A percentile compares a stretch with the other conserved stretches of the same genome.
These are phyloP conservation scores for Coregonus sp. DNA, from an alignment of 2,797 vertebrate genomes.

Conservation along the genomic window DNA sequence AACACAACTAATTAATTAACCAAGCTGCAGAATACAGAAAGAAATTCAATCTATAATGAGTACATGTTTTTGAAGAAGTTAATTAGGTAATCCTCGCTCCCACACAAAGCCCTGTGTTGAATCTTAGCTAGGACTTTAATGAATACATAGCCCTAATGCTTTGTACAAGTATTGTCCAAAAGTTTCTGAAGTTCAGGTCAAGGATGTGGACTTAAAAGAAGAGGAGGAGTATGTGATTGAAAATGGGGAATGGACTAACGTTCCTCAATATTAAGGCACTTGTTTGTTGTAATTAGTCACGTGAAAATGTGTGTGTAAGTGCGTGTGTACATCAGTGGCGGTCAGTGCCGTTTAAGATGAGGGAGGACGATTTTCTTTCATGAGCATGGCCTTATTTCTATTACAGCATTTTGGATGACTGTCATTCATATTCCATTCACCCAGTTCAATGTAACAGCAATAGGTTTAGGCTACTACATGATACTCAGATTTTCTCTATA, in stretches of 20 bases:
- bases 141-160: constrained; percentile 26
- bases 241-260: too few species aligned
- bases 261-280: background rate
- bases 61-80: constrained; percentile 77
- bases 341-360: constrained; percentile 1
- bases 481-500: too few species aligned
- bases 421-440: too few species aligned
- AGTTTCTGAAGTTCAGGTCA: constrained; percentile 51
- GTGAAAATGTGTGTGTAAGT: background rate
- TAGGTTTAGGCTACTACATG: too few species aligned
- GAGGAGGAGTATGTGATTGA: constrained; percentile 15
- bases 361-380: too few species aligned
- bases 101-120: constrained; percentile 53
- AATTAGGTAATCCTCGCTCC: constrained; percentile 71
- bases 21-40: constrained; percentile 73
- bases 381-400: too few species aligned
- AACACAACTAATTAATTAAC: constrained; percentile 84
- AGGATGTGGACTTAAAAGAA: constrained; percentile 17
- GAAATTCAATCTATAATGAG: constrained; percentile 77
- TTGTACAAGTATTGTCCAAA: constrained; percentile 59
- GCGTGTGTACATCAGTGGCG: background rate
- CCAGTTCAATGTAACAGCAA: too few species aligned
- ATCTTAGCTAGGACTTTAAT: constrained; percentile 28
- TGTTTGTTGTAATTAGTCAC: constrained; percentile 3
- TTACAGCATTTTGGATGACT: too few species aligned